phyloP scores from a whole-genome alignment of 2,797 vertebrate species.

The Cyprinella venusta region DNA sequence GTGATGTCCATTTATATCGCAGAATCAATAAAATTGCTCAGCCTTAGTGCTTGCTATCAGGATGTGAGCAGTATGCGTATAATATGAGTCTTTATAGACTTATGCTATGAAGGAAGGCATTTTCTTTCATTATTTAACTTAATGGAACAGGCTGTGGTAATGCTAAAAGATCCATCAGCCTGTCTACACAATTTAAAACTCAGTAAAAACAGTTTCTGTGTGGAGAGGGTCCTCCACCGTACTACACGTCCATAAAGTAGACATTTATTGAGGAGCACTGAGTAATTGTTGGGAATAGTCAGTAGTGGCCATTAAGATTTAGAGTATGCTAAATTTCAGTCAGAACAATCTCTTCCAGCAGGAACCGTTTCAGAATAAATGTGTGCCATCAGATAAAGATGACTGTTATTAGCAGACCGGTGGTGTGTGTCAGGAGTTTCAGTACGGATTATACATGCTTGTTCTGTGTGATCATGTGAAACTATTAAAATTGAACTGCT shows the following conservation, averaged over 20 bases:
- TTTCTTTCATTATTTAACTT: slow-evolving; percentile 2
- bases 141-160: slow-evolving; percentile 10
- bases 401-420: not conserved
- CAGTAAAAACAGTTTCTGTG: slow-evolving; percentile 14
- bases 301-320: slow-evolving; percentile 22
- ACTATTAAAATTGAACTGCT: slow-evolving; percentile 39
- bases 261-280: slow-evolving; percentile 24
- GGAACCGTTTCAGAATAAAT: slow-evolving; percentile 3
- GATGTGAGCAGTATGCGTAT: not conserved
- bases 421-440: slow-evolving; percentile 20
- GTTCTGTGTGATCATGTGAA: slow-evolving; percentile 39
- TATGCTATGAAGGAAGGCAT: slow-evolving; percentile 15
- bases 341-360: not conserved
- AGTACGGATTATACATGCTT: slow-evolving; percentile 3
- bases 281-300: slow-evolving; percentile 42
- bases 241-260: slow-evolving; percentile 10
- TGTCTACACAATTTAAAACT: slow-evolving; percentile 15
- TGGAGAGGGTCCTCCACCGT: not conserved
- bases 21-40: no score
- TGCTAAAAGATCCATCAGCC: slow-evolving; percentile 35
- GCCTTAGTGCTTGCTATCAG: no score
- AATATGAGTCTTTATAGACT: not conserved
- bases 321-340: not conserved
- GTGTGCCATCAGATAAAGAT: not conserved
- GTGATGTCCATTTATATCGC: no score